These are phyloP conservation scores for Chironomus riparius DNA, from an alignment of 2,888 invertebrate genomes.

Conservation along the genomic window DNA sequence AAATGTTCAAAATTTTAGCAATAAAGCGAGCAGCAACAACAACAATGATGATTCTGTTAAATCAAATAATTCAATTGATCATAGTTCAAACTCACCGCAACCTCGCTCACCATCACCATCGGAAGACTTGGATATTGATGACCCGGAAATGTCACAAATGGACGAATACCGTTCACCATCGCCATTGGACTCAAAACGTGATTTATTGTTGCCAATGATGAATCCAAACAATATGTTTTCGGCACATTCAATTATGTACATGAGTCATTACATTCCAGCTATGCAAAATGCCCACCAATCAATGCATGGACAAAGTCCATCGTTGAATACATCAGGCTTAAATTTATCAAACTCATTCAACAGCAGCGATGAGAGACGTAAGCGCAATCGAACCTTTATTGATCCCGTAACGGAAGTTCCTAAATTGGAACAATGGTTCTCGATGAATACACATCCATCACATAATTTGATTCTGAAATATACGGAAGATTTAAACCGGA, in stretches of 20 bases:
- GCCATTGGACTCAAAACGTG: slow-evolving; percentile 39
- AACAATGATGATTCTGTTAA: slow-evolving; percentile 22
- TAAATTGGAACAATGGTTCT: slow-evolving; percentile 89
- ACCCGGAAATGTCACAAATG: slow-evolving; percentile 39
- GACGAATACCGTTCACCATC: slow-evolving; percentile 42
- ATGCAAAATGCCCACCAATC: slow-evolving; percentile 36
- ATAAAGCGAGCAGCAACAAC: slow-evolving; percentile 41
- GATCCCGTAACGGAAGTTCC: slow-evolving; percentile 98
- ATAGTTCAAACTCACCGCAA: slow-evolving; percentile 30
- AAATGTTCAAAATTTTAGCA: slow-evolving; percentile 35
- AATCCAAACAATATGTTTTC: slow-evolving; percentile 76
- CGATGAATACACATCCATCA: slow-evolving; percentile 95
- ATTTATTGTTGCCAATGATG: slow-evolving; percentile 45
- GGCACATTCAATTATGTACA: slow-evolving; percentile 76
- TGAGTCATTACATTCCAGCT: slow-evolving; percentile 78
- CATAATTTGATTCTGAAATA: slow-evolving; percentile 96
- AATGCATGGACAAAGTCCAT: slow-evolving; percentile 37
- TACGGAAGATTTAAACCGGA: slow-evolving; percentile 92
- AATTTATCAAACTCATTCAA: slow-evolving; percentile 46
- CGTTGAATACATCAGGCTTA: slow-evolving; percentile 50
- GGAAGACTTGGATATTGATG: slow-evolving; percentile 41
- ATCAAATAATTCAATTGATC: slow-evolving; percentile 23
- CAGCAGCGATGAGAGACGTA: slow-evolving; percentile 73
- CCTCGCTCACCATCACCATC: slow-evolving; percentile 32
- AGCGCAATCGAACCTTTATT: slow-evolving; percentile 96